A percentile compares a stretch with the other conserved stretches of the same genome.
Evolutionary conservation across 2,888 invertebrate species (phyloP).

Genomic region (Callimorpha dominula): DNA sequence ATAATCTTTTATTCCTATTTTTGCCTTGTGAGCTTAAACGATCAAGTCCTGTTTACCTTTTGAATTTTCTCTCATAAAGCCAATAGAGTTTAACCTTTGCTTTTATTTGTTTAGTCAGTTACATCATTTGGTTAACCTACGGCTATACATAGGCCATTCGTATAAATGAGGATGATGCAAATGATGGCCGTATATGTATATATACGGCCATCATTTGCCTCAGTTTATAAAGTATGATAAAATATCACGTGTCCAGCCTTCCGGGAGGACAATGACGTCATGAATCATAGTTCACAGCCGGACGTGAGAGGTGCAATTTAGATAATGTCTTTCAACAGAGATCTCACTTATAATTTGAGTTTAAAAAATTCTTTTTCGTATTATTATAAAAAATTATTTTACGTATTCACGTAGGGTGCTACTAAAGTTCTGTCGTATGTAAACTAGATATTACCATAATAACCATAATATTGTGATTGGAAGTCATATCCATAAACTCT

Average conservation of each 20-base stretch:
- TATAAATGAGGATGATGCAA: too few relatives aligned
- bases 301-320: conserved; percentile 48
- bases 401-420: too few relatives aligned
- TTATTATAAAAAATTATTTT: too few relatives aligned
- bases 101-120: neutral
- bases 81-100: neutral
- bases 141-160: neutral
- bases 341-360: neutral
- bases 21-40: conserved; percentile 13
- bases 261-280: conserved; percentile 38
- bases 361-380: too few relatives aligned
- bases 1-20: conserved; percentile 47
- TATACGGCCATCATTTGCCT: too few relatives aligned
- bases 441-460: too few relatives aligned
- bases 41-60: neutral
- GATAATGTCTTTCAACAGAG: conserved; percentile 44
- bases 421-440: too few relatives aligned
- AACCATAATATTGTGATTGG: too few relatives aligned
- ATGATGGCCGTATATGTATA: too few relatives aligned
- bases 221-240: neutral
- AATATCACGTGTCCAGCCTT: conserved; percentile 5
- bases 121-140: too few relatives aligned
- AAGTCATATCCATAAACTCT: too few relatives aligned
- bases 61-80: neutral
- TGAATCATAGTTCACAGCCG: conserved; percentile 49